These are phyloP conservation scores for Shinisaurus crocodilurus DNA, from an alignment of 2,113 vertebrate species.

Conservation along the genomic window DNA sequence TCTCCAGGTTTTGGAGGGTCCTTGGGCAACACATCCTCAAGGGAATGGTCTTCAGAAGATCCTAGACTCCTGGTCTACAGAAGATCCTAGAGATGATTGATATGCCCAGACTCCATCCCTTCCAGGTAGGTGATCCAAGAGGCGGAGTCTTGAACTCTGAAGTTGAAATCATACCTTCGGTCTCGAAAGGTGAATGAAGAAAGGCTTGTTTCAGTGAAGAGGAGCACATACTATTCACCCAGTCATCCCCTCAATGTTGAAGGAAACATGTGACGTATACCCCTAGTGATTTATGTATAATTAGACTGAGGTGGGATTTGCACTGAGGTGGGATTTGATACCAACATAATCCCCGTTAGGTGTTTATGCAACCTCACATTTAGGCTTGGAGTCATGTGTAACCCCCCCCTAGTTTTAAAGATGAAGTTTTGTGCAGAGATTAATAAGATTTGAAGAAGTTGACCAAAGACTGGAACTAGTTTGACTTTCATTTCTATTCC, in stretches of 20 bases:
- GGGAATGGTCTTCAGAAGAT: not conserved
- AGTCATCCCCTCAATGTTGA: too few species aligned
- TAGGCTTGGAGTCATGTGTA: rapidly evolving
- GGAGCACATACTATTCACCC: too few species aligned
- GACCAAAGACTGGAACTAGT: constrained; percentile 25
- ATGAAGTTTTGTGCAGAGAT: not conserved
- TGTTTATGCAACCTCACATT: not conserved
- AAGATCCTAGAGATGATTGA: not conserved
- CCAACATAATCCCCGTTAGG: not conserved
- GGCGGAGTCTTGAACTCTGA: too few species aligned
- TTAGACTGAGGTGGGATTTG: not conserved
- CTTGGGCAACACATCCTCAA: not conserved
- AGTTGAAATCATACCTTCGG: too few species aligned
- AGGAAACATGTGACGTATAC: too few species aligned
- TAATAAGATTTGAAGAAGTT: not conserved
- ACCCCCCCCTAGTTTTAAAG: not conserved
- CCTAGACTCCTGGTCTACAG: not conserved
- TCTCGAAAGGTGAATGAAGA: too few species aligned
- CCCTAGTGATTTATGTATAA: too few species aligned
- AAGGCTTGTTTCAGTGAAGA: too few species aligned
- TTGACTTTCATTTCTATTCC: constrained; percentile 28
- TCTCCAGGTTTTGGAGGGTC: too few species aligned
- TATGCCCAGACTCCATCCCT: not conserved
- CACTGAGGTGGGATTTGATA: not conserved
- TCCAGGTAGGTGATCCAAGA: too few species aligned